A percentile compares a stretch with the other conserved stretches of the same genome.
Conservation (phyloP, 2,797 vertebrate genomes). For the Scolopax bukidnonensis region DNA sequence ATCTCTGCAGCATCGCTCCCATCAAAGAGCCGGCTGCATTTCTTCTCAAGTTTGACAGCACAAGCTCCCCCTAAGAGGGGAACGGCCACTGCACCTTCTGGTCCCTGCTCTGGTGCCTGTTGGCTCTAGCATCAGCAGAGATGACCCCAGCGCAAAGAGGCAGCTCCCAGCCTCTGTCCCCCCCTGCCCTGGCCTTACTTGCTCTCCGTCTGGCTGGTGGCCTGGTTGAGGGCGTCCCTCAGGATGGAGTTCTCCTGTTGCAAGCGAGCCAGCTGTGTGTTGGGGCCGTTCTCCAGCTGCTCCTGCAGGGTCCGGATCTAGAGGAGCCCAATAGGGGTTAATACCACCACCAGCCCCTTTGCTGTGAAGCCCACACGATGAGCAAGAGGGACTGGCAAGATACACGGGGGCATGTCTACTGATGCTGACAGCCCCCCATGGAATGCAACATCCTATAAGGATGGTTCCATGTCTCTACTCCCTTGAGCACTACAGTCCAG, state of each 20-base stretch:
- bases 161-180: neutral
- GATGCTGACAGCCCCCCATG: neutral
- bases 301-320: constrained; percentile 90
- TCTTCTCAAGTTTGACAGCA: neutral
- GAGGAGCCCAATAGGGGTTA: neutral
- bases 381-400: neutral
- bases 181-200: constrained; percentile 79
- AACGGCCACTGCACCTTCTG: neutral
- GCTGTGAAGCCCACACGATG: fast-evolving
- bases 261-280: constrained; percentile 90
- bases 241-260: constrained; percentile 98
- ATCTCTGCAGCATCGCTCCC: neutral
- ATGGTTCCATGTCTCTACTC: fast-evolving
- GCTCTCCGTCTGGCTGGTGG: constrained; percentile 96
- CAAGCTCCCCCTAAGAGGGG: neutral
- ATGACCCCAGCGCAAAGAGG: neutral
- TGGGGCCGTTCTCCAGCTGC: constrained; percentile 94
- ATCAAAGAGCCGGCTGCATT: neutral
- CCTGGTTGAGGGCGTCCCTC: constrained; percentile 94
- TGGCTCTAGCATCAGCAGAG: neutral
- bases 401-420: neutral
- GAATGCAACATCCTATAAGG: neutral
- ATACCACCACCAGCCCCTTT: neutral
- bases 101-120: fast-evolving
- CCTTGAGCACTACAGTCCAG: fast-evolving